Base-by-base conservation (phyloP, 1,140 invertebrate species). In the Panulirus ornatus region DNA sequence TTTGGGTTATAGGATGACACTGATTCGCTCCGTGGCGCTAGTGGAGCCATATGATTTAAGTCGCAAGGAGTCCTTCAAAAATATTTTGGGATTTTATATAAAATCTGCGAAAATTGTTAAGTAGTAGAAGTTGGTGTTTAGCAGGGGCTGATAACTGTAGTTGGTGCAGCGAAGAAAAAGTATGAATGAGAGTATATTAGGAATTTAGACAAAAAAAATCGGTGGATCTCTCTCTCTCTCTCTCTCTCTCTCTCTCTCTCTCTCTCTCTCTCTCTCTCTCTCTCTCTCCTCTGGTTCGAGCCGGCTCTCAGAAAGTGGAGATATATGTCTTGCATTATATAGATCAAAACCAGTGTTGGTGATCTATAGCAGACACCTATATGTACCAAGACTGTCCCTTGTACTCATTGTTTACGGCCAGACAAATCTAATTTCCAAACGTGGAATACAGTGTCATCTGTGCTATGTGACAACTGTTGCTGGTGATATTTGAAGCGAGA, bases 201-300 rank as follows among this genome's bases (percentile, higher is more conserved):
- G 11, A 14, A 14, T 11, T 11, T 58, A 9, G n/a, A n/a, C 51
- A 58, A 9, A n/a, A 58, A n/a, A 58, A n/a, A 58, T 11, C 11
- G 51, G n/a, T 11, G 11, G 11, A 14, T n/a, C n/a, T 58, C n/a
- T 58, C n/a, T 58, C 51, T 58, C 51, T 58, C 51, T 58, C 51
- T 58, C 51, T 58, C 51, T 58, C 1, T 63, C 58, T 63, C 58
- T 63, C 58, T 63, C 58, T 63, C 58, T 63, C 58, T 63, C 58
- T 63, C 58, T 63, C 58, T 63, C 58, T 63, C 58, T 63, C 58
- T 63, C 58, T 63, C 58, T 63, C 58, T 63, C 58, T 63, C 58
- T 63, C 58, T 63, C 58, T 63, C 58, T 63, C 27, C 27, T 27
- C 8, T 63, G 1, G 19, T 22, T 63, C 2, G 19, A 63, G 19